Evolutionary conservation across 2,888 invertebrate species (phyloP).

Genomic region (Clivina fossor): DNA sequence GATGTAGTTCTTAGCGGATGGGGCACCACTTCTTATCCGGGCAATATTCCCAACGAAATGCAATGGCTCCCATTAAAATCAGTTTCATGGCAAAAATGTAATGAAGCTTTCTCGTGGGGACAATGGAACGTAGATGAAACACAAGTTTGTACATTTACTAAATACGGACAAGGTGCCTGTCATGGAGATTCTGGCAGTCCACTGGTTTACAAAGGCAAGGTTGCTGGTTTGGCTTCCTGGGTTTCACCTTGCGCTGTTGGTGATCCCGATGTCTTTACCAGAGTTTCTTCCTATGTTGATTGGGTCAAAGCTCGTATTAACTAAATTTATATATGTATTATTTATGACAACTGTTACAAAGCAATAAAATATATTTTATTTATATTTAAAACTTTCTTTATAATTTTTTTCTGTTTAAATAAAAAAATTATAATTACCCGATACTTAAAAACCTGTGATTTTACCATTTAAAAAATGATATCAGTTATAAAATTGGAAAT

Average conservation of each 20-base stretch:
- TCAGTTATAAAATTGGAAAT: no score
- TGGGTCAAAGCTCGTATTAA: slow-evolving; percentile 53
- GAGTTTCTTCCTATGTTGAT: slow-evolving; percentile 49
- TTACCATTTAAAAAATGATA: no score
- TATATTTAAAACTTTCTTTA: no score
- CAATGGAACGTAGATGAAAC: slow-evolving; percentile 55
- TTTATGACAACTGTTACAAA: no score
- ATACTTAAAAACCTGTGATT: no score
- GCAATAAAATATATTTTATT: no score
- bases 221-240: slow-evolving; percentile 49
- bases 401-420: no score
- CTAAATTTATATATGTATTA: no score
- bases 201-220: slow-evolving; percentile 29
- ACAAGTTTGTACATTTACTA: slow-evolving; percentile 63
- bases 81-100: slow-evolving; percentile 56
- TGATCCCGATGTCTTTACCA: slow-evolving; percentile 51
- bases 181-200: slow-evolving; percentile 52
- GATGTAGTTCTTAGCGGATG: slow-evolving; percentile 55
- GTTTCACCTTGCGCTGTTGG: slow-evolving; percentile 53
- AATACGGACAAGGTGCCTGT: slow-evolving; percentile 62
- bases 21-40: slow-evolving; percentile 59
- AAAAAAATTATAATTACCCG: no score
- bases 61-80: slow-evolving; percentile 58
- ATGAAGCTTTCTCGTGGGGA: slow-evolving; percentile 47
- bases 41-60: slow-evolving; percentile 56